Evolutionary conservation across 2,113 vertebrate species (phyloP).

Genomic region (Maccullochella peelii): DNA sequence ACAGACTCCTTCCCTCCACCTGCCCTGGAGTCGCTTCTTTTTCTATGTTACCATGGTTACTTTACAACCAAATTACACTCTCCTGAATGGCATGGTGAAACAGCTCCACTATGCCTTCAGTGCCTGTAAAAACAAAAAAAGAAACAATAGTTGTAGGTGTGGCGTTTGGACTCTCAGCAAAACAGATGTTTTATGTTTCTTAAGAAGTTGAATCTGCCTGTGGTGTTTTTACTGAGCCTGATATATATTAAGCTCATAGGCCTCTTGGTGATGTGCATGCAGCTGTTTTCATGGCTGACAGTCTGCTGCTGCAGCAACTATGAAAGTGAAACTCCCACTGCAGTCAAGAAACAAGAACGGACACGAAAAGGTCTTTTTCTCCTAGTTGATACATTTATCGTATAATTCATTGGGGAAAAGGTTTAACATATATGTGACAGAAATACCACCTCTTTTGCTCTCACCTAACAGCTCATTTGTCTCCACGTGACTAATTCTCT

Average conservation of each 20-base stretch:
- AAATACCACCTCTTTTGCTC: neutral
- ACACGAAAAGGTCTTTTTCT: conserved; percentile 19
- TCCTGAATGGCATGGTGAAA: conserved; percentile 52
- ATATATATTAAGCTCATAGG: neutral
- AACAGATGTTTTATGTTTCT: conserved; percentile 7
- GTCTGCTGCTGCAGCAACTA: neutral
- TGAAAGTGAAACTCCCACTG: conserved; percentile 25
- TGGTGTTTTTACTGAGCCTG: neutral
- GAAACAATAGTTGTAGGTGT: conserved; percentile 17
- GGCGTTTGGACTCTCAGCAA: neutral
- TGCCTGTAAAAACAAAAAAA: conserved; percentile 19
- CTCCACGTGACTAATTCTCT: neutral
- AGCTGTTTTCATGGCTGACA: neutral
- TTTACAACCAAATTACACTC: conserved; percentile 63
- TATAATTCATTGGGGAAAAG: neutral
- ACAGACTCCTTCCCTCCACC: conserved; percentile 37
- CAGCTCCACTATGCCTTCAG: conserved; percentile 40
- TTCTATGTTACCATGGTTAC: conserved; percentile 77
- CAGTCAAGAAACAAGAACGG: conserved; percentile 21
- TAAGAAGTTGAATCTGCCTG: neutral
- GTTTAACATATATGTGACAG: neutral
- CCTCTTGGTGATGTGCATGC: neutral
- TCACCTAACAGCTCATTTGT: conserved; percentile 11
- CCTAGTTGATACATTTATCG: conserved; percentile 10
- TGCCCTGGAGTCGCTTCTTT: conserved; percentile 50